Evolutionary conservation across 2,113 vertebrate species (phyloP).

Genomic region (Rhagologus leucostigma): DNA sequence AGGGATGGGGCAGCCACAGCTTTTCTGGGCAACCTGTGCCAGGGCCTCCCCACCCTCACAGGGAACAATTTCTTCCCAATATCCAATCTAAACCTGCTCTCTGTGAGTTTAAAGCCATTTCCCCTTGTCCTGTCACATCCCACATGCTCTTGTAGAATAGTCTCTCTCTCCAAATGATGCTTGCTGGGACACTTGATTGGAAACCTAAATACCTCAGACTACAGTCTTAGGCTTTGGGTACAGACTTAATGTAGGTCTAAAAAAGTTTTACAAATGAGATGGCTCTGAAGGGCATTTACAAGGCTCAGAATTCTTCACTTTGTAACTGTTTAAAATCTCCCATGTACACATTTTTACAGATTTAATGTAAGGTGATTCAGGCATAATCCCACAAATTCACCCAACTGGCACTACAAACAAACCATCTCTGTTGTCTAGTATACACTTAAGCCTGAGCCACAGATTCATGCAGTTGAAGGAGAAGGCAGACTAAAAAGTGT

Average conservation of each 20-base stretch:
- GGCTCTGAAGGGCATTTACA: neutral
- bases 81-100: no score
- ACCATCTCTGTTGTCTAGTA: neutral
- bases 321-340: neutral
- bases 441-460: neutral
- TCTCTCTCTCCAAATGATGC: neutral
- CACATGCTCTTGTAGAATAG: neutral
- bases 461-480: neutral
- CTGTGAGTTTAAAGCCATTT: neutral
- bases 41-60: fast-evolving
- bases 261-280: neutral
- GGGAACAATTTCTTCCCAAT: neutral
- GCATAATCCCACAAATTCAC: neutral
- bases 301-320: neutral
- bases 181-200: neutral
- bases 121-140: neutral
- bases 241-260: neutral
- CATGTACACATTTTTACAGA: neutral
- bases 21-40: neutral
- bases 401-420: neutral
- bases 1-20: neutral
- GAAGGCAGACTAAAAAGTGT: neutral
- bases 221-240: neutral
- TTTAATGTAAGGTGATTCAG: neutral
- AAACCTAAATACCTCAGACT: neutral